These are phyloP conservation scores for Catagonus wagneri DNA, from an alignment of 2,113 vertebrate species.

Conservation along the genomic window DNA sequence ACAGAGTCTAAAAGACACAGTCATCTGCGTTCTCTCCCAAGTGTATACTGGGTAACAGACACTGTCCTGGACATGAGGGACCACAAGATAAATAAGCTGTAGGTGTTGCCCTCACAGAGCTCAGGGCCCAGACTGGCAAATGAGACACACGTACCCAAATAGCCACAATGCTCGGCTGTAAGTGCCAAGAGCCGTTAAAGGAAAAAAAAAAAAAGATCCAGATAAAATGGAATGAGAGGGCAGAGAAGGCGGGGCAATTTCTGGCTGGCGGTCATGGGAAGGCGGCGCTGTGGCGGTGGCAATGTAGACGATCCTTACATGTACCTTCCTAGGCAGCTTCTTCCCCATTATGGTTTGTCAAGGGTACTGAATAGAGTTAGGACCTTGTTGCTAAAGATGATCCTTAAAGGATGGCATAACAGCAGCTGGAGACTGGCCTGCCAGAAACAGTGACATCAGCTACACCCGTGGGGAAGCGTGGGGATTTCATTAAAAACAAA, in stretches of 20 bases:
- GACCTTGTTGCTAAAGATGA: neutral
- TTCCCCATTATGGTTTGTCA: no score
- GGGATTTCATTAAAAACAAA: neutral
- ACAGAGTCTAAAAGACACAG: neutral
- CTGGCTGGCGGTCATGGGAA: neutral
- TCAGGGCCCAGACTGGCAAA: neutral
- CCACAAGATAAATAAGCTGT: neutral
- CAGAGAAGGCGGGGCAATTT: neutral
- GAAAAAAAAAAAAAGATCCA: neutral
- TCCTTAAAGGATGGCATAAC: neutral
- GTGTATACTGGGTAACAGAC: neutral
- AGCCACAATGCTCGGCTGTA: neutral
- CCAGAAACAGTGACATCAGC: neutral
- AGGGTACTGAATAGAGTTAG: no score
- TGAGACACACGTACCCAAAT: neutral
- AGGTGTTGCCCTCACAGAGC: neutral
- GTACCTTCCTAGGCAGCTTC: no score
- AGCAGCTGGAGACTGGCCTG: neutral
- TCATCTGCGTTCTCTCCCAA: neutral
- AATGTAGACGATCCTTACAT: no score
- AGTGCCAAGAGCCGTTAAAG: neutral
- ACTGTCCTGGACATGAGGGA: neutral
- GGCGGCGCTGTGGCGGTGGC: neutral
- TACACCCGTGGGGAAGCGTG: neutral
- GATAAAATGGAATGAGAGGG: neutral